These are phyloP conservation scores for Pantherophis guttatus DNA, from an alignment of 2,113 vertebrate species.

Conservation along the genomic window DNA sequence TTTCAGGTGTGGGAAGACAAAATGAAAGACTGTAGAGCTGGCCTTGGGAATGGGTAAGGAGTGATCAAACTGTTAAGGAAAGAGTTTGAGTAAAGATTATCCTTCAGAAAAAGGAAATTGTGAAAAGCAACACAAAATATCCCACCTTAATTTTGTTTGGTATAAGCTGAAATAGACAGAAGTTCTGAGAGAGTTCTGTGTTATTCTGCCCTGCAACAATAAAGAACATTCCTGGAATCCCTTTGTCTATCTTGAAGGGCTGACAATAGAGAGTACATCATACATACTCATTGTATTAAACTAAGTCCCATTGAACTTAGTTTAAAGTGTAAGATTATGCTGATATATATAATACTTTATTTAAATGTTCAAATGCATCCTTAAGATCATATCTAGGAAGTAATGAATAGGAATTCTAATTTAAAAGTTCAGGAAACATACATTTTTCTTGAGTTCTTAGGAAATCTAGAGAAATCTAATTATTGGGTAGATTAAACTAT, in stretches of 20 bases:
- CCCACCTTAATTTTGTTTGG: background rate
- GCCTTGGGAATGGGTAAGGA: background rate
- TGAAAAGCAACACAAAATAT: background rate
- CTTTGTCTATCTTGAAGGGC: background rate
- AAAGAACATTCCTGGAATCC: background rate
- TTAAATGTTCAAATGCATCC: background rate
- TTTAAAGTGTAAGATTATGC: background rate
- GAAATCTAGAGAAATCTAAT: background rate
- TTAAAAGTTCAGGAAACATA: background rate
- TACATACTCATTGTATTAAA: too few species aligned
- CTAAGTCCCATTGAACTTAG: background rate
- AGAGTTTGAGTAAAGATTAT: background rate
- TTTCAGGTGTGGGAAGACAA: background rate
- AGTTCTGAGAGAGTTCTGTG: background rate
- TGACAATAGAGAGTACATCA: background rate
- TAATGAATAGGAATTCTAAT: background rate
- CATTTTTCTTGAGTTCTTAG: background rate
- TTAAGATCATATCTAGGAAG: background rate
- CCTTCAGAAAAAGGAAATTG: background rate
- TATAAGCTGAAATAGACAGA: background rate
- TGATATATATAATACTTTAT: background rate
- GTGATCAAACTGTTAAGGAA: background rate
- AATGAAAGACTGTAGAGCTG: background rate
- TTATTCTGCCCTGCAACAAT: background rate
- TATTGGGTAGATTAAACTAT: background rate